phyloP scores from a whole-genome alignment of 2,888 invertebrate species.

The Hirtodrosophila histrioides region DNA sequence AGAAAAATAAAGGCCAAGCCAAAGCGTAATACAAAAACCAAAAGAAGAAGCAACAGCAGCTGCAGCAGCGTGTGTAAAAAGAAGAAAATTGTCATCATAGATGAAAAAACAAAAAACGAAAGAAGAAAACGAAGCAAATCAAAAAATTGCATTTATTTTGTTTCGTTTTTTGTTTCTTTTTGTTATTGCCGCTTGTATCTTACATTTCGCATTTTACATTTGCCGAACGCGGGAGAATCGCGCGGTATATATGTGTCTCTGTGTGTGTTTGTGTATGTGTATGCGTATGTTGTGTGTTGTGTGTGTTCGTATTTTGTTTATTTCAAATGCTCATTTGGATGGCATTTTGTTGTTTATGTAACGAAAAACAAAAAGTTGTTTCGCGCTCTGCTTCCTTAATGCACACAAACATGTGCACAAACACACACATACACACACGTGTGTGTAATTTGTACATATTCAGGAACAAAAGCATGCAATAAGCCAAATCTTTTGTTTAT shows the following conservation, averaged over 20 bases:
- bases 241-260: background rate
- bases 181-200: constrained; percentile 12
- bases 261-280: constrained; percentile 9
- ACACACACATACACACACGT: background rate
- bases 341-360: constrained; percentile 54
- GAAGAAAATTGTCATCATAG: constrained; percentile 25
- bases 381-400: constrained; percentile 9
- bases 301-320: constrained; percentile 48
- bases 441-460: too few relatives aligned
- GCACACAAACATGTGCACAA: constrained; percentile 1
- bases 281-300: constrained; percentile 7
- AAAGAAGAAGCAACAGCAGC: constrained; percentile 67
- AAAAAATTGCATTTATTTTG: constrained; percentile 11
- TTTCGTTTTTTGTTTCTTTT: constrained; percentile 17
- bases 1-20: constrained; percentile 54
- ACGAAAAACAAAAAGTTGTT: constrained; percentile 28
- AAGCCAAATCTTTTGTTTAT: too few relatives aligned
- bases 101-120: constrained; percentile 30
- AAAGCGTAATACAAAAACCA: constrained; percentile 52
- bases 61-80: constrained; percentile 29
- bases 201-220: constrained; percentile 26
- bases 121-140: constrained; percentile 19
- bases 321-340: constrained; percentile 30
- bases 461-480: too few relatives aligned
- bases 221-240: constrained; percentile 39